Percentiles rank a stretch among this genome's conserved stretches.
Conservation (phyloP, 2,797 vertebrate species). For the Crax fasciolata region DNA sequence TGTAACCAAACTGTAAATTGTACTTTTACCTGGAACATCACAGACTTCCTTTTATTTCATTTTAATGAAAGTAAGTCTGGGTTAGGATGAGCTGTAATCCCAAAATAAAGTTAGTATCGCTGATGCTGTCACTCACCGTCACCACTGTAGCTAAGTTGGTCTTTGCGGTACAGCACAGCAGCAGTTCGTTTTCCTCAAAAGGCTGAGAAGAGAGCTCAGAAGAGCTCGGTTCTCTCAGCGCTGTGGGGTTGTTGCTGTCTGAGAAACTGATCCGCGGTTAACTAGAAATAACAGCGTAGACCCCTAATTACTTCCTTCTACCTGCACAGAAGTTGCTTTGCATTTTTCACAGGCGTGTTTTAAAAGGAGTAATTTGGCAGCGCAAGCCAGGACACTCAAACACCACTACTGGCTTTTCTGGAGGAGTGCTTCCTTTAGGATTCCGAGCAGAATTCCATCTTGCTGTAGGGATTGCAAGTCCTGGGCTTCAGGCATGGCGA, state of each 20-base stretch:
- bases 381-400: neutral
- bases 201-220: neutral
- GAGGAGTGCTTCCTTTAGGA: neutral
- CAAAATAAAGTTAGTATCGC: neutral
- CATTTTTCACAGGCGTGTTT: neutral
- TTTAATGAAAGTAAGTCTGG: conserved; percentile 13
- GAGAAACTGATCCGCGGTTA: neutral
- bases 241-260: neutral
- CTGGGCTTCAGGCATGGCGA: neutral
- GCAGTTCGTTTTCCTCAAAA: neutral
- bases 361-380: neutral
- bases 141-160: neutral
- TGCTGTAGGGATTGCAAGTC: neutral
- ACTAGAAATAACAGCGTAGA: neutral
- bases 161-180: neutral
- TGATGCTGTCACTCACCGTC: neutral
- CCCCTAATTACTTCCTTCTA: neutral
- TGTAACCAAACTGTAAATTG: neutral
- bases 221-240: neutral
- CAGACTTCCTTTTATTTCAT: conserved; percentile 28
- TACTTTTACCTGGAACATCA: neutral
- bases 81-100: neutral
- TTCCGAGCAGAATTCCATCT: neutral
- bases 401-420: neutral
- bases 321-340: neutral